phyloP scores from a whole-genome alignment of 2,888 invertebrate species.

The Drosophila algonquin region DNA sequence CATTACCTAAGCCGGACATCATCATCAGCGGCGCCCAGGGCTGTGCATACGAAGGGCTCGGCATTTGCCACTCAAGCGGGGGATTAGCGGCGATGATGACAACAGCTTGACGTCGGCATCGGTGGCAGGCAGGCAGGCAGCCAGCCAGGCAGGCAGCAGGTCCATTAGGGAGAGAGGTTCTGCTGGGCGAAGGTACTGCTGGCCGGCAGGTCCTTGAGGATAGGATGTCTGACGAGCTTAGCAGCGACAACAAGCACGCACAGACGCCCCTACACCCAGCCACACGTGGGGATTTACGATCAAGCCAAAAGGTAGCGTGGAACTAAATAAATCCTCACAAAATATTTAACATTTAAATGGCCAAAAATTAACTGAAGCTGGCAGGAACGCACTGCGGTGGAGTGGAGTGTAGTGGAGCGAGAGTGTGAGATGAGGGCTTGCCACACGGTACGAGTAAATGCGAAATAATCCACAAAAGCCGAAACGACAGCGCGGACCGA shows the following conservation, averaged over 20 bases:
- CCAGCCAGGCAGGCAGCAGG: conserved; percentile 47
- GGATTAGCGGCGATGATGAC: conserved; percentile 78
- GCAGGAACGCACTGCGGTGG: conserved; percentile 16
- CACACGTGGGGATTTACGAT: conserved; percentile 42
- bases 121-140: conserved; percentile 17
- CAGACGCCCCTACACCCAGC: not conserved
- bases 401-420: not conserved
- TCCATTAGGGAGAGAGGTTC: conserved; percentile 58
- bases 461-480: conserved; percentile 68
- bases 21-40: conserved; percentile 38
- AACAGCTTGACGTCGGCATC: conserved; percentile 70
- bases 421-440: conserved; percentile 16
- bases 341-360: conserved; percentile 78
- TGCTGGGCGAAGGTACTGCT: not conserved
- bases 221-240: conserved; percentile 32
- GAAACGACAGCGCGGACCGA: conserved; percentile 43
- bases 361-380: conserved; percentile 68
- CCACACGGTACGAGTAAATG: conserved; percentile 49
- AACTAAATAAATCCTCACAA: conserved; percentile 58
- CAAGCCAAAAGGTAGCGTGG: conserved; percentile 25
- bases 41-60: conserved; percentile 50
- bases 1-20: conserved; percentile 78
- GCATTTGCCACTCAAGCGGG: conserved; percentile 78
- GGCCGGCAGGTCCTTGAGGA: conserved; percentile 2
- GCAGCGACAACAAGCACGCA: conserved; percentile 16